These are phyloP conservation scores for Ptychoptera contaminata DNA, from an alignment of 2,888 invertebrate genomes.

Conservation along the genomic window DNA sequence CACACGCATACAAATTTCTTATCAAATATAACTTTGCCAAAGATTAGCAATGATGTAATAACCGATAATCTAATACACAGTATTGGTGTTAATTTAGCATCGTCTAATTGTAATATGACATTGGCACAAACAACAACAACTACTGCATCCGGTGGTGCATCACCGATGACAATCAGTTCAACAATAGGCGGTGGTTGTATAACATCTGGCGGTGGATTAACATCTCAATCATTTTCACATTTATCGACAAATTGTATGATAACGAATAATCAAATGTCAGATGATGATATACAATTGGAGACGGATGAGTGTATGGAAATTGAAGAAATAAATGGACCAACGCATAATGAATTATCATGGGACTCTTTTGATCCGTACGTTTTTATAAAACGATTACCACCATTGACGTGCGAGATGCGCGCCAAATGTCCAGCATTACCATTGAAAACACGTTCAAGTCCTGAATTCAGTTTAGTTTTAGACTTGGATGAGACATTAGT, in stretches of 20 bases:
- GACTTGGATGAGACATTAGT: slow-evolving; percentile 84
- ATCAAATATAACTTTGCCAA: slow-evolving; percentile 30
- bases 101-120: slow-evolving; percentile 8
- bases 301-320: slow-evolving; percentile 16
- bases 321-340: slow-evolving; percentile 14
- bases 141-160: slow-evolving; percentile 9
- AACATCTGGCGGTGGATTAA: neutral
- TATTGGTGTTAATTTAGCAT: slow-evolving; percentile 5
- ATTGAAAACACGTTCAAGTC: slow-evolving; percentile 79
- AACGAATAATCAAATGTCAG: neutral
- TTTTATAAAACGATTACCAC: slow-evolving; percentile 83
- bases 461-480: slow-evolving; percentile 72
- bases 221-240: neutral
- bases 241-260: neutral
- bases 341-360: slow-evolving; percentile 33
- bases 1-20: slow-evolving; percentile 35
- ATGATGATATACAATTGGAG: slow-evolving; percentile 10
- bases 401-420: slow-evolving; percentile 59
- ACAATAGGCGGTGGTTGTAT: neutral
- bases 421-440: slow-evolving; percentile 58
- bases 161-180: neutral
- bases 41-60: slow-evolving; percentile 8
- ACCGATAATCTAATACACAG: slow-evolving; percentile 13
- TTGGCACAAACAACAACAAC: slow-evolving; percentile 8
- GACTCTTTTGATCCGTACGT: slow-evolving; percentile 79